Base-by-base conservation (phyloP, 2,888 invertebrate genomes). In the Danaus chrysippus region DNA sequence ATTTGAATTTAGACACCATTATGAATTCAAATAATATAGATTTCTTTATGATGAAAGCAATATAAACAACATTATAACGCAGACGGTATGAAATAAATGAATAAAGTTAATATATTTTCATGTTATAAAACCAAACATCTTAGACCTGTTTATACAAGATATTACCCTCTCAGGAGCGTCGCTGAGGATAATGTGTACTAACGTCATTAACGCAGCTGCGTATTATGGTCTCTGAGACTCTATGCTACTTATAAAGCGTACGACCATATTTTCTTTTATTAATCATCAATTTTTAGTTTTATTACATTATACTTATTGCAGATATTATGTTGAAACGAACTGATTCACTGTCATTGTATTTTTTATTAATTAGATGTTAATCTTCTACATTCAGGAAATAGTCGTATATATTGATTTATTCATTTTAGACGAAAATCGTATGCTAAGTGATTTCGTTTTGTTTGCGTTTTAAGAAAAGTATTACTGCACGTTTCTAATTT, bases 131-230 rank as follows among this genome's bases (percentile, higher is more conserved):
- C 46, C 15, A 11, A 41, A 56, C 15, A 46, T 63, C 19, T 56
- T 13, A 55, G 46, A 59, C 15, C 42, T 49, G 23, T 53, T 44
- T 56, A 42, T 17, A 17, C 13, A 56, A 56, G 41, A 56, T 54
- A 63, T 59, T 41, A 42, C 56, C 54, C 41, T 52, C 54, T 59
- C 56, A 42, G 56, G 53, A 63, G 53, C 54, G 53, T 56, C 63
- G 42, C 59, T 63, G 63, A 10, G 15, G 44, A 56, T 56, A 59
- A 59, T 54, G 44, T 63, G 41, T 42, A n/a, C 55, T 41, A 56
- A 19, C 34, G 17, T 43, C 42, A 23, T 63, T 63, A 34, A 49
- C 41, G 23, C 56, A 42, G 23, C 52, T 59, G 53, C 53, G 54
- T 13, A 13, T 59, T 59, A 54, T 17, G 42, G 12, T 23, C 41